phyloP scores from a whole-genome alignment of 2,888 invertebrate species.

The Leptinotarsa tumamoca region DNA sequence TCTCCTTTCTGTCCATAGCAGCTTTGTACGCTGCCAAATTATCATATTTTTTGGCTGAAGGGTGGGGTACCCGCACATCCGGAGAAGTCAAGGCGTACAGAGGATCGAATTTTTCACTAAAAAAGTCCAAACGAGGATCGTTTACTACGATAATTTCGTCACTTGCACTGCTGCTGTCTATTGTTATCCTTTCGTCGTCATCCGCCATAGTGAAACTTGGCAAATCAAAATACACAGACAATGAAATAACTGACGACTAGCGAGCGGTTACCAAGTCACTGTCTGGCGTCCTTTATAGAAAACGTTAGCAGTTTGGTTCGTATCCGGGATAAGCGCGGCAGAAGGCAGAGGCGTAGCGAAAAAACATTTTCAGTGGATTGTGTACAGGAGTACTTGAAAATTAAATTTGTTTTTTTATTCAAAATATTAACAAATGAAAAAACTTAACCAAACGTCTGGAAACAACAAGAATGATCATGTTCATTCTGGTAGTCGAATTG shows the following conservation, averaged over 20 bases:
- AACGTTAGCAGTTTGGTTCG: conserved; percentile 30
- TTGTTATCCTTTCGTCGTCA: conserved; percentile 29
- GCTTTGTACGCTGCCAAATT: conserved; percentile 76
- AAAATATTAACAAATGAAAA: too few species aligned
- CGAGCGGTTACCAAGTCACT: conserved; percentile 37
- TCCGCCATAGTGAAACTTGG: conserved; percentile 44
- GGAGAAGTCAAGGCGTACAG: conserved; percentile 76
- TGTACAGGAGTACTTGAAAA: not conserved
- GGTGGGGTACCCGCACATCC: conserved; percentile 69
- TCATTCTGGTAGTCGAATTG: too few species aligned
- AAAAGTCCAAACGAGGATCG: conserved; percentile 69
- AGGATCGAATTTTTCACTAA: conserved; percentile 75
- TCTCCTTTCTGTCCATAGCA: conserved; percentile 45
- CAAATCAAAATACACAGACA: not conserved
- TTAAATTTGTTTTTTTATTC: too few species aligned
- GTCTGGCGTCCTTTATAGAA: conserved; percentile 22
- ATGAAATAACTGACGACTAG: not conserved
- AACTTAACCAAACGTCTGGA: too few species aligned
- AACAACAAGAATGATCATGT: too few species aligned
- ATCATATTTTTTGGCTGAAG: conserved; percentile 75
- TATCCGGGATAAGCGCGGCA: conserved; percentile 26
- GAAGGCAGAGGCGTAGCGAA: conserved; percentile 5
- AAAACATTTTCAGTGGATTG: not conserved
- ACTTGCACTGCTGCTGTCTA: conserved; percentile 23
- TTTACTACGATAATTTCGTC: conserved; percentile 53